These are phyloP conservation scores for Amazona guildingii DNA, from an alignment of 2,113 vertebrate genomes.

Conservation along the genomic window DNA sequence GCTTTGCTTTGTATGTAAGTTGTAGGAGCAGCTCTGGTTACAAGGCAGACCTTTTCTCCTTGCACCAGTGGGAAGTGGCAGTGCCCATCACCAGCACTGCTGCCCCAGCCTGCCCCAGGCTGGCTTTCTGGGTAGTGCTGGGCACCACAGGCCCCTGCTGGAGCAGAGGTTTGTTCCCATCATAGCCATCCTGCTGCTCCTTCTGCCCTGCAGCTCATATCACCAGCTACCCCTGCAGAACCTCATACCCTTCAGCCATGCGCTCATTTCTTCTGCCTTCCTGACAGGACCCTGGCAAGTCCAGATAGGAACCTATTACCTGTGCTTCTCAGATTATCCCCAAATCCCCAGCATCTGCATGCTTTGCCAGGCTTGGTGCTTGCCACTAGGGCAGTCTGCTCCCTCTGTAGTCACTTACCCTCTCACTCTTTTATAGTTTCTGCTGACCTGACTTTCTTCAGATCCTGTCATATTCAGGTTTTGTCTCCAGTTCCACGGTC, in stretches of 20 bases:
- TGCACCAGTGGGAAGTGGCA: background rate
- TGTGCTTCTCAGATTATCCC: background rate
- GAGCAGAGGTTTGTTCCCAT: fast-evolving
- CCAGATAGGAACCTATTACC: background rate
- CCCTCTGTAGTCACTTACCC: background rate
- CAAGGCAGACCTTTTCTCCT: background rate
- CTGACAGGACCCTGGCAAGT: background rate
- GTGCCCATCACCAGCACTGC: background rate
- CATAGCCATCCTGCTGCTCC: background rate
- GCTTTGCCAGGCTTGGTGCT: background rate
- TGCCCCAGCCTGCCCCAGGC: background rate
- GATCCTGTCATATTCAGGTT: background rate
- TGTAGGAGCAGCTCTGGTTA: background rate
- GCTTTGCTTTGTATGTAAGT: background rate
- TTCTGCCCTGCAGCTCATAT: background rate
- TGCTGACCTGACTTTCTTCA: background rate
- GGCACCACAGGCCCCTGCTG: fast-evolving
- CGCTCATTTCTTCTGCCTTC: background rate
- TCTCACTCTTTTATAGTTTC: background rate
- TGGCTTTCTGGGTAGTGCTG: background rate
- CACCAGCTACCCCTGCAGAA: background rate
- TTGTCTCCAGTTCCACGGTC: background rate
- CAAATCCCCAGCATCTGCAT: background rate
- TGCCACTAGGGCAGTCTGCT: background rate
- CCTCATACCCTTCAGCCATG: background rate